phyloP scores from a whole-genome alignment of 64 coral and sea anemone species.

The Catalaphyllia jardinei region DNA sequence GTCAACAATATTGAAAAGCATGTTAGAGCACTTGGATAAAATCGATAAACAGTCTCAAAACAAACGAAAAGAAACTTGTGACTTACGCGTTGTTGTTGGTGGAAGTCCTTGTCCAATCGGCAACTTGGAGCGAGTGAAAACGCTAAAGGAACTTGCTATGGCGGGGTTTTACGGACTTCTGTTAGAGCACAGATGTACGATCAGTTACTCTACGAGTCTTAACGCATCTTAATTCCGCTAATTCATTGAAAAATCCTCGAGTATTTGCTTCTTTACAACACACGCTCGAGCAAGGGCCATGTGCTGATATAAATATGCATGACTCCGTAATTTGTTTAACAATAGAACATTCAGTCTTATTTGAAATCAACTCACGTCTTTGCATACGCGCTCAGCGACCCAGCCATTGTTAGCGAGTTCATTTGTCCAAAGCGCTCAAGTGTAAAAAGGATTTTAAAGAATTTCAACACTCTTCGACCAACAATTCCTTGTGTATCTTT shows the following conservation, averaged over 20 bases:
- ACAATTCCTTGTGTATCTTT: background rate
- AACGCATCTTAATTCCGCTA: slow-evolving; percentile 9
- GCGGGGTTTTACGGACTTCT: background rate
- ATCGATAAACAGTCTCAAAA: background rate
- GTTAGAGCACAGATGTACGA: background rate
- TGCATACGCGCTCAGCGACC: background rate
- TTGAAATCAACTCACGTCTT: slow-evolving; percentile 6
- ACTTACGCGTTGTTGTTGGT: background rate
- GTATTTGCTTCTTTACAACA: background rate
- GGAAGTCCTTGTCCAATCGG: background rate
- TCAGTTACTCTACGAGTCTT: background rate
- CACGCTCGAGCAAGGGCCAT: background rate
- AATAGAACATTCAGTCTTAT: background rate
- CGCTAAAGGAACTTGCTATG: background rate
- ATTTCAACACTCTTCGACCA: background rate
- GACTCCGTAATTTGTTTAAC: slow-evolving; percentile 20
- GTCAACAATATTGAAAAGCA: background rate
- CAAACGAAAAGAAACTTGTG: background rate
- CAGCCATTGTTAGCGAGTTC: background rate
- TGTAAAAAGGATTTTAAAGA: background rate
- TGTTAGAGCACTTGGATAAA: background rate
- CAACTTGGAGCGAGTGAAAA: background rate
- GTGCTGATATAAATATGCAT: slow-evolving; percentile 44
- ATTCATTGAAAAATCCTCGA: slow-evolving; percentile 21
- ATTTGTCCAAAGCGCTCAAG: background rate